Evolutionary conservation across 1,140 invertebrate species (phyloP).

Genomic region (Nasonia longicornis): DNA sequence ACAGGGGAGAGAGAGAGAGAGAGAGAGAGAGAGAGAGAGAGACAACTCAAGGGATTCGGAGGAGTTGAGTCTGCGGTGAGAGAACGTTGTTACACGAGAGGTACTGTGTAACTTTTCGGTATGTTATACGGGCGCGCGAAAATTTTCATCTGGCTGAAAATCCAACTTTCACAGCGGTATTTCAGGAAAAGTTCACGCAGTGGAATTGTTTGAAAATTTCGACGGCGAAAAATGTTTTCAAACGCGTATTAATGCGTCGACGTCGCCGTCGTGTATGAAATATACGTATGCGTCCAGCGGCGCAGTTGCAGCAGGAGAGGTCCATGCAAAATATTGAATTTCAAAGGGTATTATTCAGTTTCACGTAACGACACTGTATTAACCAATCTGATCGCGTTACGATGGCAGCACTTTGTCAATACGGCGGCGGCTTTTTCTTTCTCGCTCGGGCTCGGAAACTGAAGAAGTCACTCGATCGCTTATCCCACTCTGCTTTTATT

Average conservation of each 20-base stretch:
- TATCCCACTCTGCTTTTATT: neutral
- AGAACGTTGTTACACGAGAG: too few relatives aligned
- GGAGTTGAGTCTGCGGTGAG: too few relatives aligned
- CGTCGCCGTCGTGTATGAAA: neutral
- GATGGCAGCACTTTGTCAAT: neutral
- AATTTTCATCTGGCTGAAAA: too few relatives aligned
- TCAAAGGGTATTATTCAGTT: neutral
- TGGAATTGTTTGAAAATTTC: too few relatives aligned
- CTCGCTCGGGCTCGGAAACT: neutral
- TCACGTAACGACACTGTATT: neutral
- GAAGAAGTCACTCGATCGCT: slow-evolving; percentile 2
- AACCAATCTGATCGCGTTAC: slow-evolving; percentile 11
- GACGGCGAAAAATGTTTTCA: neutral
- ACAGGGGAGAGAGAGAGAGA: too few relatives aligned
- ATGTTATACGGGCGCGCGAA: too few relatives aligned
- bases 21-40: too few relatives aligned
- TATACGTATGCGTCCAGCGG: neutral
- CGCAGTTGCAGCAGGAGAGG: slow-evolving; percentile 1
- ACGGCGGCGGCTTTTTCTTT: neutral
- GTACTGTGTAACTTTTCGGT: too few relatives aligned
- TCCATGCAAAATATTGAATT: neutral
- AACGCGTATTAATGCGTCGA: neutral
- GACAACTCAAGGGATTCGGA: too few relatives aligned
- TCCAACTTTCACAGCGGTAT: too few relatives aligned
- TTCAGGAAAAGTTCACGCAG: too few relatives aligned